Conservation (phyloP, 2,113 vertebrate species). For the Cyanoderma ruficeps region DNA sequence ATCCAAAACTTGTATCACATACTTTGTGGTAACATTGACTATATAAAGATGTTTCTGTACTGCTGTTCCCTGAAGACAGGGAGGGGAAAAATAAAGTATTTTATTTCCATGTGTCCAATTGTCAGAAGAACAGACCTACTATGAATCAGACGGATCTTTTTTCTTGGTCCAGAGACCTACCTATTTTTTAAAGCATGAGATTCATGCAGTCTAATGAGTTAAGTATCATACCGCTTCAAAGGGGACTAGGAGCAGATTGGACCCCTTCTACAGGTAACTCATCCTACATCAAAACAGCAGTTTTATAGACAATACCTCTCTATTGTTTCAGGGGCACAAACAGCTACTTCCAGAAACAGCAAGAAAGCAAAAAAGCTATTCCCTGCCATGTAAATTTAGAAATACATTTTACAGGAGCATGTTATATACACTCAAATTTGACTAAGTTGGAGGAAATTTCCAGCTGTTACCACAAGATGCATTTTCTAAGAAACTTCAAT, state of each 20-base stretch:
- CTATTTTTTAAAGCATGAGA: background rate
- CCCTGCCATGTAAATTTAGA: background rate
- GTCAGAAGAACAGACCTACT: background rate
- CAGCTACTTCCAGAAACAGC: background rate
- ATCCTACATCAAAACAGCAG: background rate
- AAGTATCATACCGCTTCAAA: background rate
- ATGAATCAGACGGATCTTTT: background rate
- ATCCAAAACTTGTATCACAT: background rate
- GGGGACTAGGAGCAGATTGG: background rate
- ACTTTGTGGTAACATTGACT: background rate
- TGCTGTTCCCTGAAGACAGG: background rate
- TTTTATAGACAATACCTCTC: background rate
- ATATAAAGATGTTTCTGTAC: background rate
- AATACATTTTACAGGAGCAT: background rate
- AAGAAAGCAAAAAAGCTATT: background rate
- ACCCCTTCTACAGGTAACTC: background rate
- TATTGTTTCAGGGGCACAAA: background rate
- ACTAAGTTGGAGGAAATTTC: background rate
- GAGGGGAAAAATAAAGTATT: background rate
- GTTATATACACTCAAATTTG: background rate
- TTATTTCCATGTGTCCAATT: background rate
- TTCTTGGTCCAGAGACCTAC: background rate
- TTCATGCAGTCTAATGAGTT: background rate
- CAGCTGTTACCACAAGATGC: background rate
- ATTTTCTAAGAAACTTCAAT: background rate